Base-by-base conservation (phyloP, 1,140 invertebrate genomes). In the Agrilus planipennis region DNA sequence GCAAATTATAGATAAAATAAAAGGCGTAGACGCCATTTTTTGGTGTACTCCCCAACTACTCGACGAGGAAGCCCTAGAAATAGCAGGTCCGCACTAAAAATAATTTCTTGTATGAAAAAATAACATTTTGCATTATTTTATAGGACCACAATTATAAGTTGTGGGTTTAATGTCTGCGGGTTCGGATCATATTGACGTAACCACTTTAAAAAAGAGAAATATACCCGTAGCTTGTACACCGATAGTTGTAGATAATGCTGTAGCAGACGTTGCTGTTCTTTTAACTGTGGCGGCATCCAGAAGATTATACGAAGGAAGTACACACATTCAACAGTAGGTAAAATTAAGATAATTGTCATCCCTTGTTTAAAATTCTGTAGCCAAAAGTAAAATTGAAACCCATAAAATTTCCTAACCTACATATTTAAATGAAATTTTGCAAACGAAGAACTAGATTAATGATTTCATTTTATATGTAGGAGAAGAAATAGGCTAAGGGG, bases 201-300 rank as follows among this genome's bases (percentile, higher is more conserved):
- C 61, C 0, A 77, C 73, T 53, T 62, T 84, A 6, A 76, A 76
- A 60, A 61, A 56, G 14, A 67, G 77, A 7, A 68, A 71, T 4
- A 72, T 86, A 9, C 68, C 67, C 25, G 60, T 84, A 10, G 84
- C 87, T 0, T 77, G 89, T 51, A 90, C 87, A 0, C 85, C 86
- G 0, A 66, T 72, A 25, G 82, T 89, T 1, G 61, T 90, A 2
- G 83, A 81, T 16, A 75, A 77, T 45, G 74, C 85, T 1, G 84
- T 87, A 0, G 86, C 89, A 1, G 88, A 93, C 60, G 65, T 85
- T 16, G 77, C 84, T 3, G 69, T 92, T 2, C 72, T 79, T 1
- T 61, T 92, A 3, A 49, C 83, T 30, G 67, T 92, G 30, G 70
- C 73, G 10, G 80, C 85, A 1, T 72, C 76, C 1, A 72, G 86